Percentiles rank a stretch among this genome's conserved stretches.
These are phyloP conservation scores for Ashinkailepas kermadecensis DNA, from an alignment of 2,888 invertebrate genomes.

Conservation along the genomic window DNA sequence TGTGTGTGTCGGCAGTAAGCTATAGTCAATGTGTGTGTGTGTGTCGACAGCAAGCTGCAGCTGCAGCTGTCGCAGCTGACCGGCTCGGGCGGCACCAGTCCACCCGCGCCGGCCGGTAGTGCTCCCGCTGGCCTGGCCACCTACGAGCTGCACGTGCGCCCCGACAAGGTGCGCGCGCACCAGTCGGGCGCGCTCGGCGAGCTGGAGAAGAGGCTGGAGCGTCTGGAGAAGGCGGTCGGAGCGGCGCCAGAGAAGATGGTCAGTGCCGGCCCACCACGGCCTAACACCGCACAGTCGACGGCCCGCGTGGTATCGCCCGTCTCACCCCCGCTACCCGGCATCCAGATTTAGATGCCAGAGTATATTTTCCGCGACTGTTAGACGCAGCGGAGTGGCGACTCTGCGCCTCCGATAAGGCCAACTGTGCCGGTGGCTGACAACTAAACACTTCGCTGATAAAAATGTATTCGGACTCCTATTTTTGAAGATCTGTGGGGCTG, in stretches of 20 bases:
- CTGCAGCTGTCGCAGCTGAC: slow-evolving; percentile 36
- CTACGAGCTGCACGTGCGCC: slow-evolving; percentile 58
- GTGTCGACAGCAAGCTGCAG: slow-evolving; percentile 14
- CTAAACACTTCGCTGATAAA: too few relatives aligned
- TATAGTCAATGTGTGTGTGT: too few relatives aligned
- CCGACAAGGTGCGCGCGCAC: slow-evolving; percentile 58
- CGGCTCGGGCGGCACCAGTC: neutral
- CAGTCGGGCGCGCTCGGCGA: slow-evolving; percentile 72
- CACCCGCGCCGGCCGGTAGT: slow-evolving; percentile 10
- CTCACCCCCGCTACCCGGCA: too few relatives aligned
- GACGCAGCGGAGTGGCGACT: too few relatives aligned
- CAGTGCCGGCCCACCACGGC: slow-evolving; percentile 38
- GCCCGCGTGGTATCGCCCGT: too few relatives aligned
- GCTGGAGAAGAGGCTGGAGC: slow-evolving; percentile 73
- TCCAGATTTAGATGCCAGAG: too few relatives aligned
- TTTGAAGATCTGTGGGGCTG: too few relatives aligned
- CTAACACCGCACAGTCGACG: too few relatives aligned
- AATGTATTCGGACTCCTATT: too few relatives aligned
- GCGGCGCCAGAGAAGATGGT: slow-evolving; percentile 68
- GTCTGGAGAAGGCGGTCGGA: slow-evolving; percentile 74
- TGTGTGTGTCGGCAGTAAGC: neutral
- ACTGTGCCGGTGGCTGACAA: too few relatives aligned
- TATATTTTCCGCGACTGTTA: too few relatives aligned
- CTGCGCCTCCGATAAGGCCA: too few relatives aligned
- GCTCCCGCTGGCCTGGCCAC: slow-evolving; percentile 43